A percentile compares a stretch with the other conserved stretches of the same genome.
Evolutionary conservation across 2,888 invertebrate species (phyloP).

Genomic region (Gymnoscelis rufifasciata): DNA sequence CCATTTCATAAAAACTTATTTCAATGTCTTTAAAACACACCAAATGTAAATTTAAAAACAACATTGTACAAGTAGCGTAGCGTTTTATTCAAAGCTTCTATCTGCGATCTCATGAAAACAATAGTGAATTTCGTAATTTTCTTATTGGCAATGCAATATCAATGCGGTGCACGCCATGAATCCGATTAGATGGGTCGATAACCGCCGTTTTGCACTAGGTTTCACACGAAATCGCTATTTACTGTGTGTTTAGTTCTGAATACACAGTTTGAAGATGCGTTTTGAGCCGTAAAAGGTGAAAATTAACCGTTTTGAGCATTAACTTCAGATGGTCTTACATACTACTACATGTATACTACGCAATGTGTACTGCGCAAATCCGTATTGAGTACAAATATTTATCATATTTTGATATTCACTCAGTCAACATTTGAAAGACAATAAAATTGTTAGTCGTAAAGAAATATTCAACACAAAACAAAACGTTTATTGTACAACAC

Average conservation of each 20-base stretch:
- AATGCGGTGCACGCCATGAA: slow-evolving; percentile 45
- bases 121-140: slow-evolving; percentile 48
- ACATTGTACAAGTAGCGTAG: slow-evolving; percentile 8
- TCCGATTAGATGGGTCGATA: slow-evolving; percentile 54
- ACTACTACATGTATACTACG: no score
- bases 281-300: background rate
- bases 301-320: background rate
- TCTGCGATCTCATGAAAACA: slow-evolving; percentile 49
- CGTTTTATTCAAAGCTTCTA: slow-evolving; percentile 25
- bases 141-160: slow-evolving; percentile 52
- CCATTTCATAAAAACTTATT: no score
- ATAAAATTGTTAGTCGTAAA: no score
- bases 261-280: slow-evolving; percentile 9
- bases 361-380: no score
- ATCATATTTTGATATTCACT: no score
- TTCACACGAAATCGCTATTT: slow-evolving; percentile 43
- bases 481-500: no score
- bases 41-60: background rate
- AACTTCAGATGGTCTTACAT: background rate
- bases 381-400: no score
- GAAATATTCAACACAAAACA: no score
- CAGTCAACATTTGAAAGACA: no score
- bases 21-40: no score
- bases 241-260: slow-evolving; percentile 36
- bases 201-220: slow-evolving; percentile 34